Conservation (phyloP, 2,113 vertebrate species). For the Phylloscopus trochiloides region DNA sequence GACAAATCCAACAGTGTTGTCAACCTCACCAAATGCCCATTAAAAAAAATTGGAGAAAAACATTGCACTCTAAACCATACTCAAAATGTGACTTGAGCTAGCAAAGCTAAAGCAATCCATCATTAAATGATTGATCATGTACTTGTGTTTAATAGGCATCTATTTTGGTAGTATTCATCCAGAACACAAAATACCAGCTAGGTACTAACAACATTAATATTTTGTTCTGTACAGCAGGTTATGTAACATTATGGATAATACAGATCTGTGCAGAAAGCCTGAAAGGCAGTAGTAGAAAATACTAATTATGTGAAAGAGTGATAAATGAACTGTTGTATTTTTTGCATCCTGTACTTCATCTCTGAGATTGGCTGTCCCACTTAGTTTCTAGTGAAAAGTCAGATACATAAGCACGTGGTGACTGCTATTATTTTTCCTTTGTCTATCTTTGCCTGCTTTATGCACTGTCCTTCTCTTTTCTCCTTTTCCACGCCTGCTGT, state of each 20-base stretch:
- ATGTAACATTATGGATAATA: background rate
- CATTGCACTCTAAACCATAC: background rate
- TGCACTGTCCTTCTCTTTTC: background rate
- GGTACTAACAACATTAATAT: background rate
- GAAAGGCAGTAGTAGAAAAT: background rate
- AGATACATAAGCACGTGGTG: background rate
- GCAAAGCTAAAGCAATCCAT: background rate
- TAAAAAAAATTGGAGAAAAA: background rate
- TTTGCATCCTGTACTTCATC: background rate
- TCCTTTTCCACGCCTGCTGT: background rate
- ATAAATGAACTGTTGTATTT: background rate
- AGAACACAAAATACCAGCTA: background rate
- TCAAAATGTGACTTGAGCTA: background rate
- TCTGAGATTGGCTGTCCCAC: background rate
- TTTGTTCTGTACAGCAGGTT: background rate
- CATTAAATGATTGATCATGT: rapidly evolving
- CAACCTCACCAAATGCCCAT: background rate
- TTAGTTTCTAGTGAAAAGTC: background rate
- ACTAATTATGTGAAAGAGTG: background rate
- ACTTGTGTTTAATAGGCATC: background rate
- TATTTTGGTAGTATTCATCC: background rate
- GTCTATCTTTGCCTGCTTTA: background rate
- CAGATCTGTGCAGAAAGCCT: background rate
- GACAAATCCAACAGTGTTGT: background rate
- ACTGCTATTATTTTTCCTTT: background rate